Conservation (phyloP, 2,113 vertebrate species). For the Lucifuga dentata region DNA sequence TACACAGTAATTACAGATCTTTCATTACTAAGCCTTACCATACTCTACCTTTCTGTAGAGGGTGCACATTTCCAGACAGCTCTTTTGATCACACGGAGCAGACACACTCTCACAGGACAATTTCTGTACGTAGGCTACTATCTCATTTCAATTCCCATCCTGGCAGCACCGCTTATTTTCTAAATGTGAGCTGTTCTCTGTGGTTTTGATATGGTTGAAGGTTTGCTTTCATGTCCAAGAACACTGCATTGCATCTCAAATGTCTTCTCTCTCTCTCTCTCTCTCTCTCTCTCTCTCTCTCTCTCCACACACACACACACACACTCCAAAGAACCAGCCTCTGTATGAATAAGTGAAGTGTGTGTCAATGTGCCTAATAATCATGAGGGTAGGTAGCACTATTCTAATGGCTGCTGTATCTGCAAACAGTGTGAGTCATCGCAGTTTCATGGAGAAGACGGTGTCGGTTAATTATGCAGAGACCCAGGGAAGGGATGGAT, state of each 20-base stretch:
- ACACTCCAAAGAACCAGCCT: conserved; percentile 6
- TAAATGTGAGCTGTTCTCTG: conserved; percentile 33
- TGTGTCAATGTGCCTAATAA: conserved; percentile 37
- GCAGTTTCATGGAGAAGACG: conserved; percentile 53
- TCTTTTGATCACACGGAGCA: conserved; percentile 51
- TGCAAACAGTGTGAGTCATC: conserved; percentile 50
- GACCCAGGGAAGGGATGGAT: conserved; percentile 15
- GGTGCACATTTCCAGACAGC: conserved; percentile 47
- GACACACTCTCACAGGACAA: conserved; percentile 21
- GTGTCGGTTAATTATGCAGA: conserved; percentile 67
- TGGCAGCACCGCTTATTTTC: conserved; percentile 36
- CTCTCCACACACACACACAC: conserved; percentile 1
- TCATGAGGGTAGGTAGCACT: conserved; percentile 35
- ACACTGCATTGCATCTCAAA: conserved; percentile 7
- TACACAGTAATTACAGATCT: conserved; percentile 65
- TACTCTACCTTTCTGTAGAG: conserved; percentile 39
- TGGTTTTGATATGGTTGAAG: conserved; percentile 39
- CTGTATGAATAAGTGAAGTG: conserved; percentile 12
- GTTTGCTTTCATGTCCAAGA: conserved; percentile 45
- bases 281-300: not conserved
- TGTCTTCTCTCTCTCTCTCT: not conserved
- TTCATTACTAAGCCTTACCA: conserved; percentile 46
- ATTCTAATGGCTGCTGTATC: conserved; percentile 43
- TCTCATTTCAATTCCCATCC: conserved; percentile 37
- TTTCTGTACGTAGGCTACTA: conserved; percentile 27